phyloP scores from a whole-genome alignment of 2,113 vertebrate genomes.

The Ginglymostoma cirratum region DNA sequence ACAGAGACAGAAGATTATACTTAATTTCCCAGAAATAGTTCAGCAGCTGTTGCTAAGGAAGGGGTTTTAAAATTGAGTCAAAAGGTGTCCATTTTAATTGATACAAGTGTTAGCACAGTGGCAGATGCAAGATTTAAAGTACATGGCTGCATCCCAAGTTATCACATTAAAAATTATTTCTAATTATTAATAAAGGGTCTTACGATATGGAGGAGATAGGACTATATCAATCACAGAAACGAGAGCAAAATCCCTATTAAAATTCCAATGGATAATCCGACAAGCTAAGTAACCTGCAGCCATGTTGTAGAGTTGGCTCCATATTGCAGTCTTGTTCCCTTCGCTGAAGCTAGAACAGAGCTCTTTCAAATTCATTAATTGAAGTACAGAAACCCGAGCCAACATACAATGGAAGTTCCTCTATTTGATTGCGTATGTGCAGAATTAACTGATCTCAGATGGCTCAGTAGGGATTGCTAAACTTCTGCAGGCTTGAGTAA shows the following conservation, averaged over 20 bases:
- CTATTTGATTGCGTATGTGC: background rate
- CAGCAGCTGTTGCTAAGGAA: slow-evolving; percentile 28
- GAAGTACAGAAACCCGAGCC: background rate
- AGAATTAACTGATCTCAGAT: slow-evolving; percentile 1
- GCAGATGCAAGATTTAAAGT: background rate
- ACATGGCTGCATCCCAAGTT: background rate
- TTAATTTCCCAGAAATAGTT: slow-evolving; percentile 4
- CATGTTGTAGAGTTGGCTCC: background rate
- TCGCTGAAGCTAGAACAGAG: background rate
- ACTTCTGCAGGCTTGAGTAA: background rate
- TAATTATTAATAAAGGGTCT: background rate
- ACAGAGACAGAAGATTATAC: slow-evolving; percentile 7
- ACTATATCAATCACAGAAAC: background rate
- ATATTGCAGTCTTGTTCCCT: background rate
- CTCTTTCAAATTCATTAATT: background rate
- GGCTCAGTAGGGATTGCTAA: slow-evolving; percentile 7
- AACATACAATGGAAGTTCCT: background rate
- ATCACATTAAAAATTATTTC: background rate
- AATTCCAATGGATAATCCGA: background rate
- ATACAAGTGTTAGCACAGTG: background rate
- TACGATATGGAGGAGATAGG: background rate
- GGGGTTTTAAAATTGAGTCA: background rate
- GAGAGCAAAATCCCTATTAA: background rate
- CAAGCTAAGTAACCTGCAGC: background rate
- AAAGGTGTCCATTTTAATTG: background rate